Base-by-base conservation (phyloP, 1,140 invertebrate species). In the Stegodyphus dumicola region DNA sequence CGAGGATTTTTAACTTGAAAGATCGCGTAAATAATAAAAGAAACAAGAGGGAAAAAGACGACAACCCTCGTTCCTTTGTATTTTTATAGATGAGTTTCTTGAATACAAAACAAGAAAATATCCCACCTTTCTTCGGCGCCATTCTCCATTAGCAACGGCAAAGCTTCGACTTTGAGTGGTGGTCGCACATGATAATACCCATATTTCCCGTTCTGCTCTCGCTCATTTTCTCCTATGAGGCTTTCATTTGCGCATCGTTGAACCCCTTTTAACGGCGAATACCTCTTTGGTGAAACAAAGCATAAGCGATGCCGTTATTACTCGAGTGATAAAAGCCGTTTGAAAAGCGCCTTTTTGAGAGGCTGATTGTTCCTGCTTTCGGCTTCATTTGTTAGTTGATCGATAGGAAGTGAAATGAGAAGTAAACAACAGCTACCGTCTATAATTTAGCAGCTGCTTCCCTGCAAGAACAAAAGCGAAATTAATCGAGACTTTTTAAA, bases 381-480 rank as follows among this genome's bases (percentile, higher is more conserved):
- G 33, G 80, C 71, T 48, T 75, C 80, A 83, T 83, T 83, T 83
- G 56, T 52, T 75, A 66, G 80, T 75, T 83, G 80, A 83, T 83
- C 48, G 80, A 53, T 75, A 60, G 70, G 80, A 75, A 80, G 78
- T 80, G 78, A 49, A 52, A 83, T 75, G 80, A 52, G 70, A 83
- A 79, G 54, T 75, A 83, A 83, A 83, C 80, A 83, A 83, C 80
- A 3, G 33, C 33, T 33, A 33, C 33, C 33, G 33, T 33, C 33
- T 33, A 33, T 33, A 33, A 33, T 33, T 33, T 33, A 33, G 33
- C 3, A 33, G 33, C 33, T 33, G 33, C 33, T 33, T 33, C 3
- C 3, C 33, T 33, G 3, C 1, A 33, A 33, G 33, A 33, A 33
- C 33, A 33, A 33, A 33, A 33, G 33, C 3, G 33, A 33, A 33